phyloP scores from a whole-genome alignment of 2,113 vertebrate genomes.

The Phoxinus phoxinus region DNA sequence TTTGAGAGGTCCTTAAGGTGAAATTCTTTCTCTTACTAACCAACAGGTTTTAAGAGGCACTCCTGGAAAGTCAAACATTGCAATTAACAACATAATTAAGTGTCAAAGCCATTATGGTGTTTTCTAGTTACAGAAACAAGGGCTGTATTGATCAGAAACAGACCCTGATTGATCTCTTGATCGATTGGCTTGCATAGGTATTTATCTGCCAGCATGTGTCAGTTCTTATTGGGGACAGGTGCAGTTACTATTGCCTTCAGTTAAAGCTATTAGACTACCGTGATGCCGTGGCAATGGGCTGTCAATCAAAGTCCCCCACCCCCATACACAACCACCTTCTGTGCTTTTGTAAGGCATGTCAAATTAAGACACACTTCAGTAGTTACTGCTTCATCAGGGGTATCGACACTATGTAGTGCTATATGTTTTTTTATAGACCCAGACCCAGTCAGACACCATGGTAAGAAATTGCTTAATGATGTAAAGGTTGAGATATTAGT shows the following conservation, averaged over 20 bases:
- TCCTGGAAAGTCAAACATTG: slow-evolving; percentile 70
- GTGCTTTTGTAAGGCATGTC: slow-evolving; percentile 25
- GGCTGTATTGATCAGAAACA: slow-evolving; percentile 74
- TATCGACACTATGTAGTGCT: neutral
- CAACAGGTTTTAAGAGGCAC: slow-evolving; percentile 65
- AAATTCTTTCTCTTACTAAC: slow-evolving; percentile 45
- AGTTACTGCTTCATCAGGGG: slow-evolving; percentile 35
- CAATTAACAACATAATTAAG: slow-evolving; percentile 81
- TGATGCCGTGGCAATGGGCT: slow-evolving; percentile 78
- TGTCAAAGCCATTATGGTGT: slow-evolving; percentile 75
- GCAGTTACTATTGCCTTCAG: slow-evolving; percentile 70
- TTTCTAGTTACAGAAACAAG: slow-evolving; percentile 80
- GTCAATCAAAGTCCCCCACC: slow-evolving; percentile 70
- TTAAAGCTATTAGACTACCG: slow-evolving; percentile 79
- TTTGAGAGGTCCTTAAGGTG: slow-evolving; percentile 22
- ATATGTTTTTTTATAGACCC: slow-evolving; percentile 1
- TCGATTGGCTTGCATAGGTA: slow-evolving; percentile 76
- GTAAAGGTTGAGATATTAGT: neutral
- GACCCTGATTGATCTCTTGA: slow-evolving; percentile 77
- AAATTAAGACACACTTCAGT: slow-evolving; percentile 40
- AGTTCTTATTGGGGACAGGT: slow-evolving; percentile 78
- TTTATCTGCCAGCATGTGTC: slow-evolving; percentile 74
- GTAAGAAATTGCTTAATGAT: slow-evolving; percentile 18
- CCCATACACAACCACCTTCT: slow-evolving; percentile 55
- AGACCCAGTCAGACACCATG: neutral